A percentile compares a stretch with the other conserved stretches of the same genome.
phyloP scores from a whole-genome alignment of 2,888 invertebrate species.

The Scrobipalpa atriplicella region DNA sequence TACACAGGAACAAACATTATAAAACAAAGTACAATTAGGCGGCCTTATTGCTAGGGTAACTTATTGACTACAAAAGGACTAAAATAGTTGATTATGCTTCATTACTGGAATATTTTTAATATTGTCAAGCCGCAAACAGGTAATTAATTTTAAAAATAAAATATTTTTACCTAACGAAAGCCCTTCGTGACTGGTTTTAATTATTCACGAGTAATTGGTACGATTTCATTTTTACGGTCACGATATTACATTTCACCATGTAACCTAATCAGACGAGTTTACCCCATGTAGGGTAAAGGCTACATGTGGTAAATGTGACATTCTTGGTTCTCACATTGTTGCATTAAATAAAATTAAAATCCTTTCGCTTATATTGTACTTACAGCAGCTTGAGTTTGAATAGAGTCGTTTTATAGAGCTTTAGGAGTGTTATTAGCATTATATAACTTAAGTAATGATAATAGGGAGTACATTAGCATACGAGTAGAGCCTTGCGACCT shows the following conservation, averaged over 20 bases:
- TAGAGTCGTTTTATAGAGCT: conserved; percentile 14
- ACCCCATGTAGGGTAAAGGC: neutral
- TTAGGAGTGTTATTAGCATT: conserved; percentile 5
- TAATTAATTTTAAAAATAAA: neutral
- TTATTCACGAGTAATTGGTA: conserved; percentile 36
- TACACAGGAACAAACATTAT: no score
- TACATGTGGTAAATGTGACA: neutral
- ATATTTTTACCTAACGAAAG: conserved; percentile 23
- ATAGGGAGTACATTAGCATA: conserved; percentile 16
- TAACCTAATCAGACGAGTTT: neutral
- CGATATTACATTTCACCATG: conserved; percentile 7
- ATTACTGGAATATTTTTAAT: no score
- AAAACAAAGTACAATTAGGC: no score
- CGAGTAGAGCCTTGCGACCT: neutral
- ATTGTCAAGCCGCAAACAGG: no score
- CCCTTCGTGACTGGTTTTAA: conserved; percentile 44
- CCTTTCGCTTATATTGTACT: neutral
- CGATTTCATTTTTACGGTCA: conserved; percentile 1
- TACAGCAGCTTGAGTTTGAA: conserved; percentile 6
- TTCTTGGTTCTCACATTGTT: conserved; percentile 8
- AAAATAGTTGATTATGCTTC: no score
- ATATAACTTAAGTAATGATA: neutral
- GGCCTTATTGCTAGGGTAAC: neutral
- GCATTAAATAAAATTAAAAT: conserved; percentile 11
- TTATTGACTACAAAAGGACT: no score